phyloP scores from a whole-genome alignment of 2,888 invertebrate species.

The Arctia plantaginis region DNA sequence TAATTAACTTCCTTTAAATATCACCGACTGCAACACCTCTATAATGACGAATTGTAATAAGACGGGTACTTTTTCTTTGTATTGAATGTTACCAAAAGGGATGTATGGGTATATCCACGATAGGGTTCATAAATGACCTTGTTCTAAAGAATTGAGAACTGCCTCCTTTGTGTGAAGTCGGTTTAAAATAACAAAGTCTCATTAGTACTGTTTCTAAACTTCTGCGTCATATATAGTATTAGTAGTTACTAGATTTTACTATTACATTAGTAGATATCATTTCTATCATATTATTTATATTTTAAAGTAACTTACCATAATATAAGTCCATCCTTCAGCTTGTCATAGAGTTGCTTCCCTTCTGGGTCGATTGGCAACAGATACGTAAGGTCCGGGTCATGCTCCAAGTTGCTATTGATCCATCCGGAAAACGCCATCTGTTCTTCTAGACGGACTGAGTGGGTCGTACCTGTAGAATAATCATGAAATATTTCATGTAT shows the following conservation, averaged over 20 bases:
- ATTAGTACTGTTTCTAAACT: too few relatives aligned
- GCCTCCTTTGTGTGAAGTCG: too few relatives aligned
- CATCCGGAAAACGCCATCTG: slow-evolving; percentile 99
- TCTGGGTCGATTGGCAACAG: slow-evolving; percentile 96
- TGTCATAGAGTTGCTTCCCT: slow-evolving; percentile 96
- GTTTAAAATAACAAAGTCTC: too few relatives aligned
- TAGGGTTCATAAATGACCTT: too few relatives aligned
- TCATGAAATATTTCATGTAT: not conserved
- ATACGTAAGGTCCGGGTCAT: slow-evolving; percentile 96
- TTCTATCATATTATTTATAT: not conserved
- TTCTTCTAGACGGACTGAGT: slow-evolving; percentile 97
- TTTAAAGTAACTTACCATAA: slow-evolving; percentile 90
- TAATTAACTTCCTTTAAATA: too few relatives aligned
- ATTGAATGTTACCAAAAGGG: too few relatives aligned
- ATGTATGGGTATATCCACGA: too few relatives aligned
- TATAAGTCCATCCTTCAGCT: slow-evolving; percentile 98
- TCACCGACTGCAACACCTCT: too few relatives aligned
- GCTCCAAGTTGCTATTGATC: slow-evolving; percentile 97
- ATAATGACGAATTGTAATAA: too few relatives aligned
- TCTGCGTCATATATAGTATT: too few relatives aligned
- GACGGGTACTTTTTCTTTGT: too few relatives aligned
- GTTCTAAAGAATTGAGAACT: too few relatives aligned
- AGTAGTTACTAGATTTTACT: not conserved
- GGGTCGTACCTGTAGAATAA: slow-evolving; percentile 89
- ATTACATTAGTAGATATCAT: not conserved